Conservation (phyloP, 2,113 vertebrate genomes). For the Microtus oregoni region DNA sequence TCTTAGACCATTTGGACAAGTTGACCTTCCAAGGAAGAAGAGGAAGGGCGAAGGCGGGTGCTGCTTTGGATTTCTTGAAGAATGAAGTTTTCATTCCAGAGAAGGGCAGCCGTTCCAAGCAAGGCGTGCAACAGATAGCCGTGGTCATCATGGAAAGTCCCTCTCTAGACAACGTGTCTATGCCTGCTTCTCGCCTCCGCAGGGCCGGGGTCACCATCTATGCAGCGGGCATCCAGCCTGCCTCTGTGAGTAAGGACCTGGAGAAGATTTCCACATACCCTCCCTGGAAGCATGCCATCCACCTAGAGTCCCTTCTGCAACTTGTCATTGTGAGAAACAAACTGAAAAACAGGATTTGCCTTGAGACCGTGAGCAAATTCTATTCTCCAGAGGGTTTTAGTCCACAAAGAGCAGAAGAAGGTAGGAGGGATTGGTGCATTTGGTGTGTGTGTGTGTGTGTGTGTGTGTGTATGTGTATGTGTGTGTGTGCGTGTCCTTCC, state of each 20-base stretch:
- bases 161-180: conserved; percentile 86
- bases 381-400: not conserved
- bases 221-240: conserved; percentile 85
- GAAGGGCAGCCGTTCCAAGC: conserved; percentile 84
- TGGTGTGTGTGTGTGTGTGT: not conserved
- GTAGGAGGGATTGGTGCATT: conserved; percentile 78
- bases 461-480: not conserved
- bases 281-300: conserved; percentile 82
- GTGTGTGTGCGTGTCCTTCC: not conserved
- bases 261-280: conserved; percentile 88
- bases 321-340: conserved; percentile 82
- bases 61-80: conserved; percentile 86
- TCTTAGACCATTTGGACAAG: conserved; percentile 88
- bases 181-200: conserved; percentile 84
- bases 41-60: conserved; percentile 86
- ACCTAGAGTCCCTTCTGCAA: conserved; percentile 86
- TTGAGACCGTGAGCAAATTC: conserved; percentile 77
- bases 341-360: conserved; percentile 88
- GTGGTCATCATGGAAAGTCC: conserved; percentile 89
- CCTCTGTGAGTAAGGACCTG: conserved; percentile 76
- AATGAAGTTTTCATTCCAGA: conserved; percentile 82
- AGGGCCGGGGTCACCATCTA: conserved; percentile 86
- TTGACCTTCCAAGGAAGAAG: conserved; percentile 84
- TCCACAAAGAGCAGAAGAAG: conserved; percentile 88
- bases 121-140: conserved; percentile 88